Evolutionary conservation across 2,888 invertebrate species (phyloP), one percentile per base, ranked within the genome.

Genomic region (Lacanobia oleracea): DNA sequence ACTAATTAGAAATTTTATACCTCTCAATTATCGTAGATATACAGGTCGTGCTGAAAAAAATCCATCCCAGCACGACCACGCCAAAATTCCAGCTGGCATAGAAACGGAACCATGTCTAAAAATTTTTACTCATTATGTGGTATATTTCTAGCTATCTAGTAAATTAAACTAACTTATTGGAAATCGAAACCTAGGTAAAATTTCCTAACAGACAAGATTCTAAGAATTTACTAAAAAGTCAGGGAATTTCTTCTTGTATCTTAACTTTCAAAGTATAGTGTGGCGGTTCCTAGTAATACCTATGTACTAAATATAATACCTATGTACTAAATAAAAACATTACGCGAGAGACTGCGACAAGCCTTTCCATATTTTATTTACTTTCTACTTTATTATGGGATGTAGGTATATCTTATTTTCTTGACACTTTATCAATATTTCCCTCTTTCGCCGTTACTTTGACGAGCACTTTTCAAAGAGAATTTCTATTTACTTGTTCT

Each of bases 391-490:
- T 45, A 16, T 51, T 56, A 23, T 61, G 51, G 40, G 40, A 64
- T 56, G 23, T 61, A 56, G 27, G 40, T 68, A 48, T 56, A 57
- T 71, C 57, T 75, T 82, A 54, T 70, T 82, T 79, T 63, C 60
- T 40, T 54, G 48, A 59, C 63, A 64, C 51, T 66, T 72, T 69
- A 64, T 64, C 64, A 84, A 76, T 79, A 61, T 82, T 85, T 69
- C 60, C 48, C 56, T 59, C 9, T 64, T 27, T 53, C 40, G 12
- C 57, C 45, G 61, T 66, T 67, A 27, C 67, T 82, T 82, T 85
- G 79, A 81, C 61, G 40, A 45, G 59, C 40, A 56, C 40, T 74
- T 77, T 62, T 72, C 75, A 81, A 84, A 84, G 72, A 61, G 37
- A 53, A 33, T 54, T 62, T 67, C 57, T 75, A 60, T 77, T 72